Percentiles rank a stretch among this genome's conserved stretches.
Evolutionary conservation across 2,113 vertebrate species (phyloP).

Genomic region (Nasalis larvatus): DNA sequence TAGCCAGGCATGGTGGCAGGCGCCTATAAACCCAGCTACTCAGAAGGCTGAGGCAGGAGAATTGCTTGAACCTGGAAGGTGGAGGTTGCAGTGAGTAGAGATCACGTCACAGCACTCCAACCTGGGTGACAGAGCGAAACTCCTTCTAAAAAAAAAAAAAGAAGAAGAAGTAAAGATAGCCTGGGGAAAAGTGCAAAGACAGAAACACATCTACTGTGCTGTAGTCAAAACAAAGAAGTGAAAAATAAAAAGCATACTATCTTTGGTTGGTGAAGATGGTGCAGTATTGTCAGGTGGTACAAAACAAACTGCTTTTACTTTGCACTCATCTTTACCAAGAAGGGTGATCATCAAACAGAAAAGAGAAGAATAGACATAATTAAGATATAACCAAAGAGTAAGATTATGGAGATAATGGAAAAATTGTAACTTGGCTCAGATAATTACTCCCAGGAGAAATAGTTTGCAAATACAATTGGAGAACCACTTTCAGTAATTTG

Average conservation of each 20-base stretch:
- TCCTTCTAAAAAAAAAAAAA: too few relatives aligned
- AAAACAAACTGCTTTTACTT: constrained; percentile 1
- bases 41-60: too few relatives aligned
- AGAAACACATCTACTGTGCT: neutral
- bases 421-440: constrained; percentile 1
- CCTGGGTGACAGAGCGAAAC: too few relatives aligned
- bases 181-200: neutral
- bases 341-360: neutral
- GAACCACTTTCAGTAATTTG: neutral
- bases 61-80: too few relatives aligned
- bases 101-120: too few relatives aligned
- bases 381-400: neutral
- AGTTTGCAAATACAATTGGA: constrained; percentile 15
- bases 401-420: neutral
- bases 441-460: constrained; percentile 26
- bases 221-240: neutral
- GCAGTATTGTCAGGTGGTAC: neutral
- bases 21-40: too few relatives aligned
- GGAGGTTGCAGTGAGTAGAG: too few relatives aligned
- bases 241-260: neutral
- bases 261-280: neutral
- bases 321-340: constrained; percentile 3
- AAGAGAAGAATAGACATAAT: constrained; percentile 33
- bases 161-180: neutral
- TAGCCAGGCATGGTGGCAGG: too few relatives aligned